These are phyloP conservation scores for Carassius auratus DNA, from an alignment of 2,113 vertebrate genomes.

Conservation along the genomic window DNA sequence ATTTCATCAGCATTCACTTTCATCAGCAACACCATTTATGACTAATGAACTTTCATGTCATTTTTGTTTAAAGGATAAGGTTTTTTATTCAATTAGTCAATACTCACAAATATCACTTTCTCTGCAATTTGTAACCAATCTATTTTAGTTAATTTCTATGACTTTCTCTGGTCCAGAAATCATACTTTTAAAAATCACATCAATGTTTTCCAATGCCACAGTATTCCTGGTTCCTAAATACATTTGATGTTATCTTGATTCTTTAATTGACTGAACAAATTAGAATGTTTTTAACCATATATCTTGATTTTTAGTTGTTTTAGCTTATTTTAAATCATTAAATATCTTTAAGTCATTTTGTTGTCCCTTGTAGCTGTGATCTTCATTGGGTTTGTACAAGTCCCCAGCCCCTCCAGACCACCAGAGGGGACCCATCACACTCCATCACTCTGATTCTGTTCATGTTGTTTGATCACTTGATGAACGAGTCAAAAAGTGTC, in stretches of 20 bases:
- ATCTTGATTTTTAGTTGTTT: neutral
- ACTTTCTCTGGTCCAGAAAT: neutral
- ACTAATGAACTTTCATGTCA: neutral
- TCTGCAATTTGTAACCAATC: too few relatives aligned
- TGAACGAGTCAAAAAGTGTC: neutral
- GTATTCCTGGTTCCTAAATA: too few relatives aligned
- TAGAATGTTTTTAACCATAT: neutral
- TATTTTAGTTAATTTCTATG: neutral
- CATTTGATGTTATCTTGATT: neutral
- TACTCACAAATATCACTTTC: too few relatives aligned
- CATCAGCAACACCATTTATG: neutral
- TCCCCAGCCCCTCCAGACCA: neutral
- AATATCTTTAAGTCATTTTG: neutral
- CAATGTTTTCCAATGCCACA: neutral
- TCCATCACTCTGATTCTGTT: neutral
- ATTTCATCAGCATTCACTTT: neutral
- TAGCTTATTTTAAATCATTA: neutral
- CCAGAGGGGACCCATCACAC: neutral
- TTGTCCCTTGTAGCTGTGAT: neutral
- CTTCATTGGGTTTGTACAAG: neutral
- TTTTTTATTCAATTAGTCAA: too few relatives aligned
- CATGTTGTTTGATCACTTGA: neutral
- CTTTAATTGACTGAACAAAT: neutral
- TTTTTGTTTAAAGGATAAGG: neutral
- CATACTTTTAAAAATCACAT: neutral